Conservation (phyloP, 2,888 invertebrate species). For the Beris morrisii region DNA sequence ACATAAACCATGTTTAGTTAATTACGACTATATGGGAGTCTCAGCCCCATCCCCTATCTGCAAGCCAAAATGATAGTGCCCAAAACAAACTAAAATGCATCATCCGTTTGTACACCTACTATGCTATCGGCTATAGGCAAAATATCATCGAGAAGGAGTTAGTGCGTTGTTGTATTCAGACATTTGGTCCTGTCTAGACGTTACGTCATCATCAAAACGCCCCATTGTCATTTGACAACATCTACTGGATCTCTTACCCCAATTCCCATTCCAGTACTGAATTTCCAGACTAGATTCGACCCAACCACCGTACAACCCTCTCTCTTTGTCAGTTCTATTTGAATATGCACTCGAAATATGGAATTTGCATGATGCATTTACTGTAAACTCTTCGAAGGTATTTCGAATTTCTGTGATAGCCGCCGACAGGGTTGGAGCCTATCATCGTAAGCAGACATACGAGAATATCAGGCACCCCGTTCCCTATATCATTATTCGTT, state of each 20-base stretch:
- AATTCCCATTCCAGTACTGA: constrained; percentile 5
- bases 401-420: constrained; percentile 19
- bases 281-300: not conserved
- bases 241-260: constrained; percentile 11
- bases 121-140: constrained; percentile 9
- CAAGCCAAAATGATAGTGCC: not conserved
- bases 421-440: not conserved
- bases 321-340: constrained; percentile 23
- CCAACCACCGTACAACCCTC: constrained; percentile 1
- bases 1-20: no score
- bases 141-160: constrained; percentile 7
- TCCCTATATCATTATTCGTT: not conserved
- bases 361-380: constrained; percentile 35
- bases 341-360: constrained; percentile 35
- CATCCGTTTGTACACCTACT: constrained; percentile 1
- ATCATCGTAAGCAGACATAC: not conserved
- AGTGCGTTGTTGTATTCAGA: constrained; percentile 32
- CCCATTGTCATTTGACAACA: constrained; percentile 30
- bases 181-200: constrained; percentile 38
- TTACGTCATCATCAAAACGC: constrained; percentile 38
- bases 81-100: constrained; percentile 3
- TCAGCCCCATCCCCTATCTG: constrained; percentile 1
- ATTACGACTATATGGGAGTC: not conserved
- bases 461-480: no score
- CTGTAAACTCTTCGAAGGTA: constrained; percentile 12